Percentiles rank a stretch among this genome's conserved stretches.
Conservation (phyloP, 2,888 invertebrate species). For the Epinotia nisella region DNA sequence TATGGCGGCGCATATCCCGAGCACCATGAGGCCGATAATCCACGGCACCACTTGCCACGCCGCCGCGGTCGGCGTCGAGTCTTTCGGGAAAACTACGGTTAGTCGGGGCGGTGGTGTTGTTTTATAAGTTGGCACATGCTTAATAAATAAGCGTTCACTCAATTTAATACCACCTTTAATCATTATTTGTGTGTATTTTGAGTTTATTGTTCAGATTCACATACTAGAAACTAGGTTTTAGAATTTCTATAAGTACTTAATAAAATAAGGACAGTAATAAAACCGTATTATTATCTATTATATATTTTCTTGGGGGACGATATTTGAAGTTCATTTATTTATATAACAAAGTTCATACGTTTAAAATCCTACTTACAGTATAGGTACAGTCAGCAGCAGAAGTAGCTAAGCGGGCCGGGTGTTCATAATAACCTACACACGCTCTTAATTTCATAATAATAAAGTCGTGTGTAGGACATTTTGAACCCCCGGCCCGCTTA, state of each 20-base stretch:
- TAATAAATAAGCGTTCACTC: not conserved
- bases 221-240: slow-evolving; percentile 16
- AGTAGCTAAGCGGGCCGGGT: too few species aligned
- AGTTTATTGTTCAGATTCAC: not conserved
- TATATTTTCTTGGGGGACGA: not conserved
- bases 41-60: slow-evolving; percentile 85
- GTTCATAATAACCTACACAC: too few species aligned
- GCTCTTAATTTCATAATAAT: too few species aligned
- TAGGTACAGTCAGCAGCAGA: too few species aligned
- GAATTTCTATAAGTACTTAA: not conserved
- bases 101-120: slow-evolving; percentile 14
- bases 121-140: not conserved
- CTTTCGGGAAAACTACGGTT: slow-evolving; percentile 55
- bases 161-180: not conserved
- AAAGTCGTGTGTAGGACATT: too few species aligned
- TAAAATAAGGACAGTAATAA: not conserved
- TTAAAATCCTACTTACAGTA: too few species aligned
- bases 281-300: too few species aligned
- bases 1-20: slow-evolving; percentile 87
- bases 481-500: too few species aligned
- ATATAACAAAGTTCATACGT: too few species aligned
- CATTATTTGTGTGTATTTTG: not conserved
- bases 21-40: slow-evolving; percentile 88
- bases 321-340: not conserved
- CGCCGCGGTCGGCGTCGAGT: slow-evolving; percentile 62